phyloP scores from a whole-genome alignment of 2,797 vertebrate species.

The Pantherophis alleghaniensis region DNA sequence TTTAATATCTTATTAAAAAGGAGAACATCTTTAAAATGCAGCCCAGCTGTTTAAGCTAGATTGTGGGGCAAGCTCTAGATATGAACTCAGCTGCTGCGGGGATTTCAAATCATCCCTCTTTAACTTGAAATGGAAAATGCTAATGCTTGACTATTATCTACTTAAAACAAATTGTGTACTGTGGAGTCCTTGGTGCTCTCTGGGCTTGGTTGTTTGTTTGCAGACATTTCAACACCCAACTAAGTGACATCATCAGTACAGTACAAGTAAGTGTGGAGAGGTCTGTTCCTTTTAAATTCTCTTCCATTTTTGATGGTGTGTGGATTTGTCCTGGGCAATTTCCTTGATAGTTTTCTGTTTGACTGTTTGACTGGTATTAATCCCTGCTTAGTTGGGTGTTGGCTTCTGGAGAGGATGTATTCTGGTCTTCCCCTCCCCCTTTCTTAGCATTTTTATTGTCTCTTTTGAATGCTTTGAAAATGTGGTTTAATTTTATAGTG shows the following conservation, averaged over 20 bases:
- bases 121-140: background rate
- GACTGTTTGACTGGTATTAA: background rate
- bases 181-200: background rate
- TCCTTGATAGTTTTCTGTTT: background rate
- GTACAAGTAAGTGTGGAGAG: background rate
- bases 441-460: background rate
- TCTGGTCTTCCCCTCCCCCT: background rate
- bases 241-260: background rate
- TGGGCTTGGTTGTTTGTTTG: background rate
- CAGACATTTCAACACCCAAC: background rate
- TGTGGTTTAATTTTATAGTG: background rate
- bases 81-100: conserved; percentile 7
- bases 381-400: background rate
- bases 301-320: background rate
- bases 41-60: background rate
- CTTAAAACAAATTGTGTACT: background rate
- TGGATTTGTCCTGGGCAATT: background rate
- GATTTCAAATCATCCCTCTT: background rate
- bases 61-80: background rate
- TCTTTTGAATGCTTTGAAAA: background rate
- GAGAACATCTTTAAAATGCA: conserved; percentile 9
- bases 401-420: background rate
- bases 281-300: background rate
- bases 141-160: background rate
- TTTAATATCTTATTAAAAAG: conserved; percentile 16